Conservation (phyloP, 2,797 vertebrate genomes). For the Hyperoplus lanceolatus region DNA sequence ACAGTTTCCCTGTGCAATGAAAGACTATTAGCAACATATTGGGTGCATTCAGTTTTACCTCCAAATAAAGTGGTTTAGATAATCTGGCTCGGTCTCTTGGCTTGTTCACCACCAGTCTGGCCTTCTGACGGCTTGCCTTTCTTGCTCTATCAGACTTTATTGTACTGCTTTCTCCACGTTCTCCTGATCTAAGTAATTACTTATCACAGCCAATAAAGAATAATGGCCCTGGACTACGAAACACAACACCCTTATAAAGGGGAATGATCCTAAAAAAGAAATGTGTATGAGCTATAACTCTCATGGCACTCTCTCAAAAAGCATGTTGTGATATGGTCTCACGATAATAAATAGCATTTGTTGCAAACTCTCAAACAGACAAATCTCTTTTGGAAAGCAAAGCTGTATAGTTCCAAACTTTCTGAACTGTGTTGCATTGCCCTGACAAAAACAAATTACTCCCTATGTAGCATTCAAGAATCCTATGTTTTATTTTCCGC, state of each 20-base stretch:
- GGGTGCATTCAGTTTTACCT: background rate
- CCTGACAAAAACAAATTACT: conserved; percentile 53
- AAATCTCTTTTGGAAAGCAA: conserved; percentile 53
- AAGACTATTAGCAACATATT: background rate
- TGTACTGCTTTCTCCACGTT: conserved; percentile 8
- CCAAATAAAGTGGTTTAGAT: conserved; percentile 19
- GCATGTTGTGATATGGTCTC: conserved; percentile 22
- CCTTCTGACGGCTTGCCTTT: background rate
- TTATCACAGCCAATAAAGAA: conserved; percentile 24
- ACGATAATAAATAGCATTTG: conserved; percentile 34
- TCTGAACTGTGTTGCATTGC: conserved; percentile 33
- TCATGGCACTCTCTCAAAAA: background rate
- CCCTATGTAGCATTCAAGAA: conserved; percentile 46
- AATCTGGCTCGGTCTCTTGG: background rate
- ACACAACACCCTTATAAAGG: background rate
- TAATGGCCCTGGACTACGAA: conserved; percentile 20
- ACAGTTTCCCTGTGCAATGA: background rate
- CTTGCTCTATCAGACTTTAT: conserved; percentile 6
- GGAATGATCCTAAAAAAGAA: conserved; percentile 26
- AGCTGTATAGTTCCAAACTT: conserved; percentile 46
- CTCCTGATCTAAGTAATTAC: conserved; percentile 24
- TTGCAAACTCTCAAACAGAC: conserved; percentile 53
- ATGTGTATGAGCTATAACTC: background rate
- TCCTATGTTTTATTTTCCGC: conserved; percentile 58
- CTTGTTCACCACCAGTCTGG: conserved; percentile 10